Conservation (phyloP, 1,140 invertebrate species). For the Oreohelix idahoensis region DNA sequence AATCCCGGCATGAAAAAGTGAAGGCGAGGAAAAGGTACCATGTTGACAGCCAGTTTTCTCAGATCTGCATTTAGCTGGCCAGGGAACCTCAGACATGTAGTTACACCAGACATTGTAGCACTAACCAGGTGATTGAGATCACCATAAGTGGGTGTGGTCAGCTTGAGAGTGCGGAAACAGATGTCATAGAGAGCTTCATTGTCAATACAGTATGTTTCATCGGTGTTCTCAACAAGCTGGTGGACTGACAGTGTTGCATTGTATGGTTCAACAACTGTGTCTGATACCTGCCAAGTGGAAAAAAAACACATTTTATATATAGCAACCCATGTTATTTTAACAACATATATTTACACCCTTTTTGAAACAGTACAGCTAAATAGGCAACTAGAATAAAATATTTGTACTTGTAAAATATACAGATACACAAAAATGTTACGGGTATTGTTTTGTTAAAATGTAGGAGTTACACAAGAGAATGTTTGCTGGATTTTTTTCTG, state of each 20-base stretch:
- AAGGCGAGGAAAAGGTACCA: constrained; percentile 77
- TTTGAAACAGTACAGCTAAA: too few species aligned
- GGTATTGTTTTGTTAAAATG: too few species aligned
- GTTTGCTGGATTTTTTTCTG: too few species aligned
- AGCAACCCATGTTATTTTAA: too few species aligned
- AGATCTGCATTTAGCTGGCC: constrained; percentile 86
- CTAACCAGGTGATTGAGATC: constrained; percentile 43
- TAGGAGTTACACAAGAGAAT: too few species aligned
- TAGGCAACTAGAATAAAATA: too few species aligned
- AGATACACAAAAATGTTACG: too few species aligned
- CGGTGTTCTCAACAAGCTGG: constrained; percentile 81
- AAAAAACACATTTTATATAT: constrained; percentile 48
- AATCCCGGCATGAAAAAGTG: constrained; percentile 88
- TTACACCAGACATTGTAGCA: constrained; percentile 83
- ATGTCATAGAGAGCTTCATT: constrained; percentile 18
- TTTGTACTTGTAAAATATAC: too few species aligned
- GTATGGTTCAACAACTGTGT: constrained; percentile 67
- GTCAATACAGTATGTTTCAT: constrained; percentile 24
- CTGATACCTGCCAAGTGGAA: constrained; percentile 66
- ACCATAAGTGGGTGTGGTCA: constrained; percentile 19
- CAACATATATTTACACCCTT: too few species aligned
- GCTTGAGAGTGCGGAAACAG: constrained; percentile 85
- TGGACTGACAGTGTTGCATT: constrained; percentile 80
- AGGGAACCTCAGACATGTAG: constrained; percentile 82
- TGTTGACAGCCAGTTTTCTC: constrained; percentile 77